These are phyloP conservation scores for Aptenodytes forsteri DNA, from an alignment of 2,113 vertebrate species.

Conservation along the genomic window DNA sequence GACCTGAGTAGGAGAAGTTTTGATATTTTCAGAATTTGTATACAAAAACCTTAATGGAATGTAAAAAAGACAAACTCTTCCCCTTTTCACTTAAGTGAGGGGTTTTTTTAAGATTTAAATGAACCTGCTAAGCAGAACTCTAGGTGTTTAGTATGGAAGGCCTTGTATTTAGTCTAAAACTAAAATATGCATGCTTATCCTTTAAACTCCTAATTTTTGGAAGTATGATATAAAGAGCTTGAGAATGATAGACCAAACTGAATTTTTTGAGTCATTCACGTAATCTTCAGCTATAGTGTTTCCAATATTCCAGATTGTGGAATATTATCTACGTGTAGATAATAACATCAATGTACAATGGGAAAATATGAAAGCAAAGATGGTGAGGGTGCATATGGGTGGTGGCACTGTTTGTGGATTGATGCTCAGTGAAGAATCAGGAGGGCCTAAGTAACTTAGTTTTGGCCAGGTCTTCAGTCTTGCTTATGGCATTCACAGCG, in stretches of 20 bases:
- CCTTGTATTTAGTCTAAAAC: not conserved
- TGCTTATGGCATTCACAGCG: not conserved
- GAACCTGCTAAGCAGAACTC: not conserved
- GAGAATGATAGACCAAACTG: not conserved
- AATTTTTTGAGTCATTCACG: not conserved
- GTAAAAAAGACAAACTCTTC: not conserved
- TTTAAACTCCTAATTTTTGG: not conserved
- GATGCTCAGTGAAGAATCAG: not conserved
- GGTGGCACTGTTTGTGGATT: not conserved
- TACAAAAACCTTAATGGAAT: not conserved
- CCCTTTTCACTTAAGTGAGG: not conserved
- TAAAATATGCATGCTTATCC: not conserved
- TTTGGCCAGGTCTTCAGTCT: not conserved
- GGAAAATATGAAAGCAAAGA: not conserved
- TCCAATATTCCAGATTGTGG: not conserved
- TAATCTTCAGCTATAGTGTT: not conserved
- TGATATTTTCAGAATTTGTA: not conserved
- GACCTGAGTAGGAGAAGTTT: not conserved
- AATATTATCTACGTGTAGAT: not conserved
- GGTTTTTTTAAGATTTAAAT: not conserved
- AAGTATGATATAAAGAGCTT: not conserved
- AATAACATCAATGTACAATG: not conserved
- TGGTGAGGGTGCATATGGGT: not conserved
- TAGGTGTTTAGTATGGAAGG: not conserved
- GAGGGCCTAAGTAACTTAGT: not conserved